A percentile compares a stretch with the other conserved stretches of the same genome.
phyloP scores from a whole-genome alignment of 1,140 invertebrate genomes.

The Vollenhovia emeryi region DNA sequence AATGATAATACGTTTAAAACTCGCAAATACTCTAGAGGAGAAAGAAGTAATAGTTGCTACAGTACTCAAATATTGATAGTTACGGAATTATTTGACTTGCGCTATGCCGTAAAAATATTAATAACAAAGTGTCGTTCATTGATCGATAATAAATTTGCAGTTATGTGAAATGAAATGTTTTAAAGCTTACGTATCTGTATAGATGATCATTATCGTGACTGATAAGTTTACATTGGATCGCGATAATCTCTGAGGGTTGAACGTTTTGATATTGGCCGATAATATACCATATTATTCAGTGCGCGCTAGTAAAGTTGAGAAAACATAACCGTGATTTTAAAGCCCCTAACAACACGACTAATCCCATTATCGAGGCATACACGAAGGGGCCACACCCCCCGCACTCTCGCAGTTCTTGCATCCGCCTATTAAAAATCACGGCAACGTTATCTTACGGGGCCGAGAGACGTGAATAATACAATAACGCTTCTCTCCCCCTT shows the following conservation, averaged over 20 bases:
- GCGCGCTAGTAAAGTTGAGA: slow-evolving; percentile 33
- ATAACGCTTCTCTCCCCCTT: slow-evolving; percentile 69
- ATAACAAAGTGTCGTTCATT: not conserved
- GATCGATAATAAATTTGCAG: not conserved
- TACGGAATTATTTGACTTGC: not conserved
- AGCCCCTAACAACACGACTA: slow-evolving; percentile 77
- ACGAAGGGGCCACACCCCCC: slow-evolving; percentile 55
- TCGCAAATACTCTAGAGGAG: not conserved
- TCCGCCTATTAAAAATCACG: slow-evolving; percentile 80
- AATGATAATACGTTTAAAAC: slow-evolving; percentile 11
- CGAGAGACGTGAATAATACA: slow-evolving; percentile 79
- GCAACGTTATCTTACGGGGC: slow-evolving; percentile 77
- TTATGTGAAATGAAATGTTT: not conserved
- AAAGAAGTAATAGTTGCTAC: not conserved
- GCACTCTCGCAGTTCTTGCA: slow-evolving; percentile 54
- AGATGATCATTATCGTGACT: not conserved
- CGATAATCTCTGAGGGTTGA: not conserved
- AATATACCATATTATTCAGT: slow-evolving; percentile 28
- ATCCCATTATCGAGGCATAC: slow-evolving; percentile 76
- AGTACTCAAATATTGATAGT: not conserved
- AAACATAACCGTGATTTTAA: slow-evolving; percentile 69
- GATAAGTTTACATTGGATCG: not conserved
- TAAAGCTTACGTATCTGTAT: not conserved
- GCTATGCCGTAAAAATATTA: not conserved
- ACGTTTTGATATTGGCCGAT: slow-evolving; percentile 24